Base-by-base conservation (phyloP, 2,888 invertebrate genomes). In the Archips xylosteana region DNA sequence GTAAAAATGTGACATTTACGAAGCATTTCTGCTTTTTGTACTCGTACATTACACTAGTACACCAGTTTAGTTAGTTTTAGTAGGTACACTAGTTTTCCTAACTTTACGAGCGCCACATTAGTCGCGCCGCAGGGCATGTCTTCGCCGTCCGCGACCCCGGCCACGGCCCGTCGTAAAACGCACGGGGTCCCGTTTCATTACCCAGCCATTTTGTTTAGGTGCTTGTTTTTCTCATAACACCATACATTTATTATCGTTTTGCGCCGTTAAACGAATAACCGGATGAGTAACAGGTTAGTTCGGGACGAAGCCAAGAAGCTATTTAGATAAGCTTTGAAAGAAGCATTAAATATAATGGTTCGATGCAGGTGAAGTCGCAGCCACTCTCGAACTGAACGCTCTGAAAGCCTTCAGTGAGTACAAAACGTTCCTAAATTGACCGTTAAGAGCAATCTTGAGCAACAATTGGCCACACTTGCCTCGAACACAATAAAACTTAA, bases 401-500 rank as follows among this genome's bases (percentile, higher is more conserved):
- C 54, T 51, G 59, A 1, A 45, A n/a, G 51, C 49, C 61, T 36
- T 47, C 15, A 66, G 63, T 59, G 32, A 60, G 67, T 76, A 75
- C 76, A 67, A 65, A 71, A 72, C 61, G 61, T 51, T 23, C 74
- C 65, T 45, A 71, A 75, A 70, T 71, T 68, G 71, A 49, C 75
- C 76, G 72, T 75, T 69, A 75, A 72, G 70, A 62, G 66, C 68
- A 71, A 75, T 62, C 68, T 51, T n/a, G 23, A 72, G 73, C 74
- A 71, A 71, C 74, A 76, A 74, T 76, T 70, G 76, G 70, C 70
- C 72, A 76, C 75, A 76, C 77, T 76, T 66, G 75, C 68, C 63
- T 57, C 45, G 68, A 72, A 82, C 78, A 81, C 84, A 85, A 86
- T 87, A 86, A 86, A 85, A 85, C 82, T 85, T 86, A 85, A 87